Conservation (phyloP, 1,140 invertebrate species). For the Drosophila micromelanica region DNA sequence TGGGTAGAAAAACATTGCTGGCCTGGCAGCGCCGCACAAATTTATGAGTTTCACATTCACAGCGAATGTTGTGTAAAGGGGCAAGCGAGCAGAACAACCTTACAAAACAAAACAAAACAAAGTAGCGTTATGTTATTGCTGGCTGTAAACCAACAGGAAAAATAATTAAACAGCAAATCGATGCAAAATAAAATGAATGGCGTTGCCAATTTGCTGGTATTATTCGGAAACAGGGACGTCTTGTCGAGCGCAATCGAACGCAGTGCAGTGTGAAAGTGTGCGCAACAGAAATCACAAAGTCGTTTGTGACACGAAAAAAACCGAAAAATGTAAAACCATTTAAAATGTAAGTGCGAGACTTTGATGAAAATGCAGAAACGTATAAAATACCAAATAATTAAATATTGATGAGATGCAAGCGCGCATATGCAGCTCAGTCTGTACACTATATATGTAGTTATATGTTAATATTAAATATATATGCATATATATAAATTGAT, state of each 20-base stretch:
- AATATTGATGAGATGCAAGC: slow-evolving; percentile 5
- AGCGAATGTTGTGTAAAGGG: background rate
- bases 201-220: slow-evolving; percentile 51
- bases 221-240: slow-evolving; percentile 41
- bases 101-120: slow-evolving; percentile 35
- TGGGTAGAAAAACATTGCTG: slow-evolving; percentile 76
- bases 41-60: slow-evolving; percentile 28
- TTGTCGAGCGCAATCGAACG: slow-evolving; percentile 40
- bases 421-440: background rate
- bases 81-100: slow-evolving; percentile 20
- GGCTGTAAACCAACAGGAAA: background rate
- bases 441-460: slow-evolving; percentile 6
- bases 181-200: slow-evolving; percentile 33
- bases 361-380: background rate
- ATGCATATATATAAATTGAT: slow-evolving; percentile 2
- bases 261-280: slow-evolving; percentile 55
- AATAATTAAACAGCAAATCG: slow-evolving; percentile 31
- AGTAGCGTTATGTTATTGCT: slow-evolving; percentile 15
- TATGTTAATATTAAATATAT: slow-evolving; percentile 40
- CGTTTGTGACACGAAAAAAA: slow-evolving; percentile 31
- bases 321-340: slow-evolving; percentile 42
- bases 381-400: background rate
- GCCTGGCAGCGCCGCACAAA: slow-evolving; percentile 60
- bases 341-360: slow-evolving; percentile 43
- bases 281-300: slow-evolving; percentile 41